Conservation (phyloP, 2,888 invertebrate genomes). For the Drosophila trichaetosa region DNA sequence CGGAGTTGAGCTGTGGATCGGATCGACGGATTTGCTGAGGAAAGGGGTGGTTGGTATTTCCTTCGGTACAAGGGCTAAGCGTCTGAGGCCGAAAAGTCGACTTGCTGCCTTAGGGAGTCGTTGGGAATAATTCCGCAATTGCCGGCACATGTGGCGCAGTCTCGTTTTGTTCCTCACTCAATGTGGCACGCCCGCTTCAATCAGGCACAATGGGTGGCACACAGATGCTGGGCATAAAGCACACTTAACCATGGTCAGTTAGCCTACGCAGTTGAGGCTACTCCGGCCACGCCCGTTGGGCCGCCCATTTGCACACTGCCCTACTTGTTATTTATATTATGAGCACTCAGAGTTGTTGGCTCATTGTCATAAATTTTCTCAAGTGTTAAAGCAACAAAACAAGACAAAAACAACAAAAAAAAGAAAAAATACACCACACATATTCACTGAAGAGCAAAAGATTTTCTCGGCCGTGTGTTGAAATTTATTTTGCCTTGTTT, state of each 20-base stretch:
- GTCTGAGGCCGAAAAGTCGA: slow-evolving; percentile 62
- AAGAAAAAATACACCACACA: slow-evolving; percentile 12
- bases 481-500: slow-evolving; percentile 33
- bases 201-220: slow-evolving; percentile 56
- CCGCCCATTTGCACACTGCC: slow-evolving; percentile 58
- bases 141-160: slow-evolving; percentile 71
- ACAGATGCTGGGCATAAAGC: slow-evolving; percentile 60
- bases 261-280: slow-evolving; percentile 36
- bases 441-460: slow-evolving; percentile 35
- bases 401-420: slow-evolving; percentile 18
- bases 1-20: neutral
- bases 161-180: slow-evolving; percentile 10
- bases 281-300: slow-evolving; percentile 53
- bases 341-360: slow-evolving; percentile 78
- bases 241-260: slow-evolving; percentile 75
- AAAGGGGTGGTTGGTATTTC: neutral
- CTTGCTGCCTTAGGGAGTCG: slow-evolving; percentile 60
- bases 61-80: slow-evolving; percentile 40
- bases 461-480: slow-evolving; percentile 52
- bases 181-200: slow-evolving; percentile 54
- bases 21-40: neutral
- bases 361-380: slow-evolving; percentile 78
- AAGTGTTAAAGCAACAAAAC: slow-evolving; percentile 61
- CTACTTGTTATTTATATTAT: slow-evolving; percentile 77
- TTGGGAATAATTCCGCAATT: slow-evolving; percentile 82